phyloP scores from a whole-genome alignment of 64 coral and sea anemone genomes.

The Montipora sp. region DNA sequence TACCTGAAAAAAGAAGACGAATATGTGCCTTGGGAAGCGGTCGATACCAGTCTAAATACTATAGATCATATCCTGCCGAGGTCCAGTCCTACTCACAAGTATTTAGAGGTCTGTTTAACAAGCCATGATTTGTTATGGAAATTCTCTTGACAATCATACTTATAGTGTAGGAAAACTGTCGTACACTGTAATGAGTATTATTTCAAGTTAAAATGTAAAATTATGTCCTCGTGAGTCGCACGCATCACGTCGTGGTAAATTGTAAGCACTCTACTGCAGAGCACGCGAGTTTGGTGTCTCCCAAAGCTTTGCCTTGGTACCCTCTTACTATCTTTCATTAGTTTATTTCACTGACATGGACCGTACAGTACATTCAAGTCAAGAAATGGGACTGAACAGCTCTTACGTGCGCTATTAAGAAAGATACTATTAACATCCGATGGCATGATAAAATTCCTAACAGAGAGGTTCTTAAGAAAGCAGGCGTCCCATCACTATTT shows the following conservation, averaged over 20 bases:
- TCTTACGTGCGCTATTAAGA: no score
- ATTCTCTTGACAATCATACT: background rate
- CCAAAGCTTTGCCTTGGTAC: no score
- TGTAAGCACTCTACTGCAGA: background rate
- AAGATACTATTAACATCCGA: no score
- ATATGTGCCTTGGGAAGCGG: conserved; percentile 58
- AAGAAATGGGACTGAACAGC: no score
- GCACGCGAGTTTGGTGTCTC: no score
- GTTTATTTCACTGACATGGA: no score
- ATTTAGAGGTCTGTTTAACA: conserved; percentile 40
- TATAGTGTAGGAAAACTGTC: no score
- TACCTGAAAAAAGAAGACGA: conserved; percentile 49
- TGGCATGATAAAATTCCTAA: no score
- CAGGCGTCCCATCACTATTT: no score
- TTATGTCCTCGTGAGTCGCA: background rate
- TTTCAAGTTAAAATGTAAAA: background rate
- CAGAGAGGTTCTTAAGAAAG: no score
- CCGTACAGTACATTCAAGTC: no score
- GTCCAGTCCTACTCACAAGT: conserved; percentile 44
- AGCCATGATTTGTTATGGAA: background rate
- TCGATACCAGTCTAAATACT: background rate
- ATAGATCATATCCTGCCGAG: conserved; percentile 13
- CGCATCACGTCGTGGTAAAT: background rate
- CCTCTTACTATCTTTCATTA: no score
- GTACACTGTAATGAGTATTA: background rate